phyloP scores from a whole-genome alignment of 2,888 invertebrate genomes.

The Cheilosia pagana region DNA sequence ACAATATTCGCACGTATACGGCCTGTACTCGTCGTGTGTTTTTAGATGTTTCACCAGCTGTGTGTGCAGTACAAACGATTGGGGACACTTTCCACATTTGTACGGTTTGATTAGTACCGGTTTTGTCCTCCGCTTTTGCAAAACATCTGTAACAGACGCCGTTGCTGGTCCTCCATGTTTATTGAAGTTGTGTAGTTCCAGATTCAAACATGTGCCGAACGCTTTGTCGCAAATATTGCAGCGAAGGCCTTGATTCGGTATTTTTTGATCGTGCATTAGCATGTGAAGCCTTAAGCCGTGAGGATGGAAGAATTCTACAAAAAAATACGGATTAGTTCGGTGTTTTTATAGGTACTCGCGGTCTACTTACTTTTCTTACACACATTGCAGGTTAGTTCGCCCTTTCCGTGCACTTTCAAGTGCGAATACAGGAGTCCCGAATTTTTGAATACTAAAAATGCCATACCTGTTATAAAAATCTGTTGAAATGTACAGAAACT shows the following conservation, averaged over 20 bases:
- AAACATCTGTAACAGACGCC: constrained; percentile 1
- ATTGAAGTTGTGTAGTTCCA: constrained; percentile 45
- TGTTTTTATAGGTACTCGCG: not conserved
- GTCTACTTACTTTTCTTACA: constrained; percentile 36
- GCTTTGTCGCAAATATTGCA: constrained; percentile 45
- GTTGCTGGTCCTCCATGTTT: constrained; percentile 47
- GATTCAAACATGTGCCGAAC: constrained; percentile 30
- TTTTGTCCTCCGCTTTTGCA: constrained; percentile 15
- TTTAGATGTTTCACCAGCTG: constrained; percentile 52
- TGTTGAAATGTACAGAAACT: not conserved
- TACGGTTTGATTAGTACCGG: constrained; percentile 25
- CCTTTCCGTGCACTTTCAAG: constrained; percentile 8
- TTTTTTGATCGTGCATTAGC: constrained; percentile 26
- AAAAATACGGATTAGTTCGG: not conserved
- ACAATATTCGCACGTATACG: constrained; percentile 23
- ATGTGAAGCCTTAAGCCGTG: constrained; percentile 43
- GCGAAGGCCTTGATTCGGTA: not conserved
- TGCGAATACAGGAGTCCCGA: constrained; percentile 13
- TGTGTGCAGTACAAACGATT: constrained; percentile 51
- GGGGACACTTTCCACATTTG: constrained; percentile 48
- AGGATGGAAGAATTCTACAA: constrained; percentile 35
- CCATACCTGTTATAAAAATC: not conserved
- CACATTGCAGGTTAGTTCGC: constrained; percentile 22
- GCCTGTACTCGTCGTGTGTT: constrained; percentile 47
- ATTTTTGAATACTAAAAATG: constrained; percentile 32